phyloP scores from a whole-genome alignment of 2,888 invertebrate genomes.

The Drosophila anomalata region DNA sequence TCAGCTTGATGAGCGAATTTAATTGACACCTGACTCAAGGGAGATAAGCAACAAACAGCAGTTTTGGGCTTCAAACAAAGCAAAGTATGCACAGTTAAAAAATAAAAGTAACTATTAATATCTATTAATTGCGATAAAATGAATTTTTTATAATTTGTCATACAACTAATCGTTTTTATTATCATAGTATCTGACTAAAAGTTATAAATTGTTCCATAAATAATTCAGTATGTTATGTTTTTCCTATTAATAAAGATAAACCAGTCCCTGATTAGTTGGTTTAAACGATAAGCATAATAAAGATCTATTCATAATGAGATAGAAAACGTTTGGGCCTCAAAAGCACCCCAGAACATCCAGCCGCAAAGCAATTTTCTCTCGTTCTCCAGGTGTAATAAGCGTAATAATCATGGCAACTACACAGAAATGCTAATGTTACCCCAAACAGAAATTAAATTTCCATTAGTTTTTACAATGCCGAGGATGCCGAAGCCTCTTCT shows the following conservation, averaged over 20 bases:
- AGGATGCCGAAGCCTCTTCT: constrained; percentile 13
- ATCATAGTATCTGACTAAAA: too few relatives aligned
- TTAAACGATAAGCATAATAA: background rate
- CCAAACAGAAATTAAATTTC: constrained; percentile 51
- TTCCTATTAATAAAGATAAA: background rate
- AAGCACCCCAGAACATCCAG: background rate
- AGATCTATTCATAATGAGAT: background rate
- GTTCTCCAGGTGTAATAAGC: constrained; percentile 16
- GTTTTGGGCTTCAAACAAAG: background rate
- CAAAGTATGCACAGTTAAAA: background rate
- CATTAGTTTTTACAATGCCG: constrained; percentile 48
- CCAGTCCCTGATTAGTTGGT: background rate
- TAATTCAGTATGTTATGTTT: background rate
- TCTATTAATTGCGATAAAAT: too few relatives aligned
- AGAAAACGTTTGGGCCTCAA: background rate
- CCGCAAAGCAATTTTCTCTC: background rate
- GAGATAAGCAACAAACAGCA: background rate
- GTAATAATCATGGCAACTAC: constrained; percentile 34
- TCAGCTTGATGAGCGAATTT: constrained; percentile 37
- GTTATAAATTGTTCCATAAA: background rate
- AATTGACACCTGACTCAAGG: constrained; percentile 39
- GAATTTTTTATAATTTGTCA: background rate
- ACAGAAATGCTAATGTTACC: constrained; percentile 22
- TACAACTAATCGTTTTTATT: too few relatives aligned
- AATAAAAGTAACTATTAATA: too few relatives aligned